phyloP scores from a whole-genome alignment of 2,797 vertebrate genomes.

The Cichlasoma orientale region DNA sequence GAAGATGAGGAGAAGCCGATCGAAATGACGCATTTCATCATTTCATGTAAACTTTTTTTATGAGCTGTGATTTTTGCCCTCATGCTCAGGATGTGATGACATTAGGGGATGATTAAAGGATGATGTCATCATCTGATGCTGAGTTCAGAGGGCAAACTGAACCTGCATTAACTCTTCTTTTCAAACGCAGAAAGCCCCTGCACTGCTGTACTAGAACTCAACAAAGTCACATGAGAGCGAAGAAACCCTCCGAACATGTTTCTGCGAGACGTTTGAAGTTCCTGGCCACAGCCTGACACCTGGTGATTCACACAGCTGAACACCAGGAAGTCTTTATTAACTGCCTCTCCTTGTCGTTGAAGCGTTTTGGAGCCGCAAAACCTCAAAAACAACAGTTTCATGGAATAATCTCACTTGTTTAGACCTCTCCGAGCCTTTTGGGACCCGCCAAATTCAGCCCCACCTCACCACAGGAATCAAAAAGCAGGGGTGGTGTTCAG shows the following conservation, averaged over 20 bases:
- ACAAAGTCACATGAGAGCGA: background rate
- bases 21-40: background rate
- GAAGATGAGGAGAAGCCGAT: background rate
- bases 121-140: background rate
- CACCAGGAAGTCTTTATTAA: slow-evolving; percentile 83
- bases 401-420: slow-evolving; percentile 66
- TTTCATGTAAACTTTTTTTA: background rate
- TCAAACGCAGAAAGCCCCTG: background rate
- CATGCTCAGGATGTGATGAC: slow-evolving; percentile 1
- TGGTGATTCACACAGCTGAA: slow-evolving; percentile 77
- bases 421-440: slow-evolving; percentile 60
- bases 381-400: slow-evolving; percentile 80
- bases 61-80: slow-evolving; percentile 15
- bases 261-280: slow-evolving; percentile 60
- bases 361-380: slow-evolving; percentile 67
- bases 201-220: background rate
- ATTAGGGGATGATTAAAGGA: background rate
- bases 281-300: slow-evolving; percentile 69
- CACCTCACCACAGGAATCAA: slow-evolving; percentile 67
- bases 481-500: slow-evolving; percentile 37
- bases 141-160: background rate
- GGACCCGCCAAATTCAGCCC: slow-evolving; percentile 47
- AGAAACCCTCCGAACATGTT: slow-evolving; percentile 46
- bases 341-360: slow-evolving; percentile 75
- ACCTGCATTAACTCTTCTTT: no score